These are phyloP conservation scores for Euschistus heros DNA, from an alignment of 1,140 invertebrate species.

Conservation along the genomic window DNA sequence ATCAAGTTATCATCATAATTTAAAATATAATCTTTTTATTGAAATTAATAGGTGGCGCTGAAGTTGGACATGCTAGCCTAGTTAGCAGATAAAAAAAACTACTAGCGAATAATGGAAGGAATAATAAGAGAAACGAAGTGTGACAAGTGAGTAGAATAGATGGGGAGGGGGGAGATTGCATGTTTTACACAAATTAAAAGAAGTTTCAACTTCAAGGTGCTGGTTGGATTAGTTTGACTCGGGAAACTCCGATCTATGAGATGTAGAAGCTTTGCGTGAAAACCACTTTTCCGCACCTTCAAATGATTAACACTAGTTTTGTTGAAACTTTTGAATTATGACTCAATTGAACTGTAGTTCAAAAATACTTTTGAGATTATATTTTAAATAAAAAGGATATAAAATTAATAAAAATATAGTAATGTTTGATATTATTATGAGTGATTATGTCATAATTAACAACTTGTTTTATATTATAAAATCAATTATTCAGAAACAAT, in stretches of 20 bases:
- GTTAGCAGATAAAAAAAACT: neutral
- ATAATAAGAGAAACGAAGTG: neutral
- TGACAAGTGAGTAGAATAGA: slow-evolving; percentile 8
- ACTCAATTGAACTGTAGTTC: too few species aligned
- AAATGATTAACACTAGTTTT: neutral
- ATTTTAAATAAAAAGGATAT: too few species aligned
- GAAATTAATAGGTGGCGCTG: neutral
- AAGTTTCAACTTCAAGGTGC: slow-evolving; percentile 10
- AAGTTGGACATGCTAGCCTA: neutral
- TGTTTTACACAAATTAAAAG: slow-evolving; percentile 14
- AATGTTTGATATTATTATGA: too few species aligned
- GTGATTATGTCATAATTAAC: too few species aligned
- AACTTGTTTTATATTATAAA: too few species aligned
- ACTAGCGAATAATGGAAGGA: neutral
- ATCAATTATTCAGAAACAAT: too few species aligned
- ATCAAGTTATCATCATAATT: too few species aligned
- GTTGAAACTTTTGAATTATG: neutral
- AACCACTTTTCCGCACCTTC: slow-evolving; percentile 1
- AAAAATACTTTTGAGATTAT: too few species aligned
- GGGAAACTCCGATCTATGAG: neutral
- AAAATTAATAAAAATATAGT: too few species aligned
- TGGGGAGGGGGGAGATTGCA: neutral
- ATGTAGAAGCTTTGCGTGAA: slow-evolving; percentile 11
- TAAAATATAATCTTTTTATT: neutral
- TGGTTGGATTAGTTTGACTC: slow-evolving; percentile 10